A percentile compares a stretch with the other conserved stretches of the same genome.
Evolutionary conservation across 2,113 vertebrate species (phyloP).

Genomic region (Channa argus): DNA sequence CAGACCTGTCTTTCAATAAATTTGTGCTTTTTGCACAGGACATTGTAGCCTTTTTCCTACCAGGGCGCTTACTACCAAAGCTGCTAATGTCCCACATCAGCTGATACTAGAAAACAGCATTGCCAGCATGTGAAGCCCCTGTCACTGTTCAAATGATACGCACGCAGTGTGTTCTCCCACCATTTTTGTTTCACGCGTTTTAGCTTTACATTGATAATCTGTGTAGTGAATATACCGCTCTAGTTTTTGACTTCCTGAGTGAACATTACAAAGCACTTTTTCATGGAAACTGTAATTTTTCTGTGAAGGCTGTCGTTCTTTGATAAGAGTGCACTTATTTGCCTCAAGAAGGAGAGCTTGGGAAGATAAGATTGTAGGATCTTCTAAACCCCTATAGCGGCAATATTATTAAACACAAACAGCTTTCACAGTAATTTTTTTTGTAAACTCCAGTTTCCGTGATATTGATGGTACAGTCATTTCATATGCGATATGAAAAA

Average conservation of each 20-base stretch:
- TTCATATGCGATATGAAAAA: conserved; percentile 38
- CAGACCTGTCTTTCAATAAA: conserved; percentile 12
- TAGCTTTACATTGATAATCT: conserved; percentile 63
- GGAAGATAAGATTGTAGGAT: conserved; percentile 31
- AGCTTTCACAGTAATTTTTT: conserved; percentile 48
- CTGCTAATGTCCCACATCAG: conserved; percentile 43
- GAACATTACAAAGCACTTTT: conserved; percentile 76
- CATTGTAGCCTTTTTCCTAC: conserved; percentile 22
- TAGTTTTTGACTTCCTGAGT: conserved; percentile 65
- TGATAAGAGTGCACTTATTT: conserved; percentile 47
- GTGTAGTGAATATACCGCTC: conserved; percentile 69
- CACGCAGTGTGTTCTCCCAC: conserved; percentile 49
- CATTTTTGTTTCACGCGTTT: conserved; percentile 53
- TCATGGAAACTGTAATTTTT: conserved; percentile 57
- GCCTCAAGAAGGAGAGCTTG: conserved; percentile 36
- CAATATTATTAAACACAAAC: conserved; percentile 65
- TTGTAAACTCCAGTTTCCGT: conserved; percentile 50
- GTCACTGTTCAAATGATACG: conserved; percentile 67
- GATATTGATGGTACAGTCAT: conserved; percentile 33
- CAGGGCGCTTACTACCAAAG: conserved; percentile 51
- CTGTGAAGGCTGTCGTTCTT: conserved; percentile 40
- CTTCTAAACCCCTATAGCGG: conserved; percentile 26
- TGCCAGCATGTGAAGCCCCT: conserved; percentile 44
- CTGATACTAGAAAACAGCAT: conserved; percentile 22
- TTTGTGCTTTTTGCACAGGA: conserved; percentile 53